Percentiles rank a stretch among this genome's conserved stretches.
phyloP scores from a whole-genome alignment of 2,113 vertebrate species.

The Pseudonaja textilis region DNA sequence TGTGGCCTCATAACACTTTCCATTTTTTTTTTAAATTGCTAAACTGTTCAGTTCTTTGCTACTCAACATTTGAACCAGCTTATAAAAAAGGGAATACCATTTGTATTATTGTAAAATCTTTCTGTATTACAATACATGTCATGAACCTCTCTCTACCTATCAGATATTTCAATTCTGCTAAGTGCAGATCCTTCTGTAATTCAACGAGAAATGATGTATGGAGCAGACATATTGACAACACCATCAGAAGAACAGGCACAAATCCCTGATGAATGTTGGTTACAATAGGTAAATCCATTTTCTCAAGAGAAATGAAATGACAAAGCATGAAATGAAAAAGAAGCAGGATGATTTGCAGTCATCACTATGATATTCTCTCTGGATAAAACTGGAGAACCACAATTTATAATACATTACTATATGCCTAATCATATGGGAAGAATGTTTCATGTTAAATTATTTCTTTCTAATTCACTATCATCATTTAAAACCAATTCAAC shows the following conservation, averaged over 20 bases:
- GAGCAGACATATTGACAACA: not conserved
- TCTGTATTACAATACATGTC: not conserved
- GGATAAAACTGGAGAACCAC: not conserved
- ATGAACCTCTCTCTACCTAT: accelerated
- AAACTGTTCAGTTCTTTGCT: not conserved
- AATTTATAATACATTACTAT: constrained; percentile 1
- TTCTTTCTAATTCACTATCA: not conserved
- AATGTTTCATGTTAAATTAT: not conserved
- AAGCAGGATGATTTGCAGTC: not conserved
- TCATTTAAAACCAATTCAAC: not conserved
- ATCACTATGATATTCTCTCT: accelerated
- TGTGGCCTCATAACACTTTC: not conserved
- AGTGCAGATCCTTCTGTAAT: not conserved
- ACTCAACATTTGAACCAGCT: not conserved
- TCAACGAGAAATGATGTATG: accelerated
- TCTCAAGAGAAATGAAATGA: constrained; percentile 12
- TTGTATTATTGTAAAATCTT: not conserved
- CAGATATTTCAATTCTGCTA: not conserved
- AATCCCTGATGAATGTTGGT: not conserved
- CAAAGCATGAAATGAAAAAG: not conserved
- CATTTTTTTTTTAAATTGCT: not conserved
- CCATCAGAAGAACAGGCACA: not conserved
- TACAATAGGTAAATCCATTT: not conserved
- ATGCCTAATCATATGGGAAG: not conserved
- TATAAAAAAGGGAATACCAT: not conserved